phyloP scores from a whole-genome alignment of 2,113 vertebrate species.

The Heterochromis multidens region DNA sequence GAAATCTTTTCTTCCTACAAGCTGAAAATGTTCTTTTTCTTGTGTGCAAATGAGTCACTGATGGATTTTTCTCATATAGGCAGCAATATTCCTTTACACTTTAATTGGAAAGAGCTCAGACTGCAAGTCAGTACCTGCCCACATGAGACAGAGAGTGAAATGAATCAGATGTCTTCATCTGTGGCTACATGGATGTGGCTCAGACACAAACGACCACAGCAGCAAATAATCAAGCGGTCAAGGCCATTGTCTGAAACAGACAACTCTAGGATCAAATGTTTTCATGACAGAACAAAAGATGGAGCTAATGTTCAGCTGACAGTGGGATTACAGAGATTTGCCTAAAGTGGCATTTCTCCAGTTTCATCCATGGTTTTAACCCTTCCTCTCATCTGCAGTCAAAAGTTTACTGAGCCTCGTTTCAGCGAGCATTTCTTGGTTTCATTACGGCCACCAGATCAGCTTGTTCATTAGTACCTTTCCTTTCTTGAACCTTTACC shows the following conservation, averaged over 20 bases:
- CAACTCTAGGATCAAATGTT: neutral
- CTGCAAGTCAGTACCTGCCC: conserved; percentile 17
- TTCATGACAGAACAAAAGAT: neutral
- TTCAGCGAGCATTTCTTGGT: neutral
- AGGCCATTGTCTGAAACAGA: conserved; percentile 5
- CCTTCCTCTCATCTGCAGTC: neutral
- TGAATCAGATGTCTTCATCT: conserved; percentile 31
- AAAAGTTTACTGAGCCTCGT: neutral
- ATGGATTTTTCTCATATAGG: neutral
- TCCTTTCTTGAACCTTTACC: neutral
- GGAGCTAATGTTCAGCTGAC: conserved; percentile 4
- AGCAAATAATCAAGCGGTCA: conserved; percentile 1
- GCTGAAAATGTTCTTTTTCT: neutral
- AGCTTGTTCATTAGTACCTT: neutral
- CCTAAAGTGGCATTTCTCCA: conserved; percentile 4
- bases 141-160: conserved; percentile 11
- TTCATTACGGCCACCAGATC: neutral
- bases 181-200: neutral
- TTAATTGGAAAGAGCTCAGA: neutral
- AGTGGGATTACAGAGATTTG: conserved; percentile 16
- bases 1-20: neutral
- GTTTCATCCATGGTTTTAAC: neutral
- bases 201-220: conserved; percentile 10
- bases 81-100: neutral
- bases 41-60: conserved; percentile 17